Conservation (phyloP, 2,888 invertebrate genomes). For the Conomelus anceps region DNA sequence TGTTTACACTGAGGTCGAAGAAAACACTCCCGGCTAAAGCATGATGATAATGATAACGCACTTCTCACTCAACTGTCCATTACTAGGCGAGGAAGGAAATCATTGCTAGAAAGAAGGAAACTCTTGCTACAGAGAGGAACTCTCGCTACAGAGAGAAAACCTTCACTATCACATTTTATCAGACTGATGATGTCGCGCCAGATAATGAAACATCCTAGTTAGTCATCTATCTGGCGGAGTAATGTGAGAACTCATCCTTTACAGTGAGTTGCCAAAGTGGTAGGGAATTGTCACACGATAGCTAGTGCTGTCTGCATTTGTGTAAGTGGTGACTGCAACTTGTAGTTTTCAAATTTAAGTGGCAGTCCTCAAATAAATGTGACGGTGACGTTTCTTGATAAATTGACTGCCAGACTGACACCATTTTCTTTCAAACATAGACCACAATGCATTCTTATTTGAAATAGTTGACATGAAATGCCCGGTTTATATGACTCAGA, state of each 20-base stretch:
- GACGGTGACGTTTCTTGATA: not conserved
- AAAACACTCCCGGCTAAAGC: not conserved
- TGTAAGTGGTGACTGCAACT: not conserved
- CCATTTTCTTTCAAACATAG: not conserved
- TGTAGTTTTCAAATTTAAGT: not conserved
- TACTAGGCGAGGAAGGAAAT: not conserved
- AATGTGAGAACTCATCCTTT: not conserved
- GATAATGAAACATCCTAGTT: not conserved
- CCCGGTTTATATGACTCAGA: not conserved
- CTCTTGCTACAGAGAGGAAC: not conserved
- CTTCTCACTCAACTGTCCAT: not conserved
- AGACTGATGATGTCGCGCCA: not conserved
- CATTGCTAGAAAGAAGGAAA: not conserved
- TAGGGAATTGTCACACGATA: not conserved
- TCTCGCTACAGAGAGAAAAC: not conserved
- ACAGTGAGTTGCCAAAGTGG: not conserved
- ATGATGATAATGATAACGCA: not conserved
- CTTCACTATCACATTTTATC: not conserved
- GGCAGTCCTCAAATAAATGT: not conserved
- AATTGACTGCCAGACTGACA: not conserved
- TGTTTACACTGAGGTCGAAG: not conserved
- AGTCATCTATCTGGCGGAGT: not conserved
- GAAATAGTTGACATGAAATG: not conserved
- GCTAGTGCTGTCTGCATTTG: not conserved
- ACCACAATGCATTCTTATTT: not conserved